Base-by-base conservation (phyloP, 1,140 invertebrate species). In the Drosophila quadrilineata region DNA sequence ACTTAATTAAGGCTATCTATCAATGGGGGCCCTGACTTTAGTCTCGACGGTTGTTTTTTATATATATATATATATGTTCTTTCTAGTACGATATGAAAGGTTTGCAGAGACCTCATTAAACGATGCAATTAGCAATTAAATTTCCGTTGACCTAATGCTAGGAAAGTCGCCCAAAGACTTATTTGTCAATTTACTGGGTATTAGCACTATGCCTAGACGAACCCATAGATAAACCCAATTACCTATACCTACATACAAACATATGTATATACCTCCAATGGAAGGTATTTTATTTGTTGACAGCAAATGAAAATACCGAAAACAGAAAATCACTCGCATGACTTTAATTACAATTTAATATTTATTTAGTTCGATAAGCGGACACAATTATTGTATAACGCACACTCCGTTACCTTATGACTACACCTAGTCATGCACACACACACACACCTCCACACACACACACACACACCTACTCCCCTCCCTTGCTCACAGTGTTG, bases 271-370 rank as follows among this genome's bases (percentile, higher is more conserved):
- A 10, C 19, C 10, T 19, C 21, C 40, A 12, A 35, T 5, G 12
- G n/a, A 6, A 14, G 24, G 22, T 45, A 45, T 24, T 53, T 67
- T 60, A 66, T 66, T 80, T 79, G 46, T 68, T 62, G 62, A 66
- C 65, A 54, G 35, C 57, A 53, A 67, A 54, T 67, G 31, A 29
- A 56, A n/a, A 35, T 22, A 35, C 45, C 28, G 9, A 49, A 46
- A 36, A 53, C 53, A 33, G 41, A 62, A 65, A 54, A 52, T 72
- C 82, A 71, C 72, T 79, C 84, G 84, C 84, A 87, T 87, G 84
- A 87, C 84, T 87, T 87, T 84, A 87, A 87, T 87, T 87, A 87
- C 79, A 85, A 85, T 84, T 84, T 84, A 84, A 84, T 85, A 85
- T 85, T 86, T 85, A 85, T 86, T 86, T 87, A 87, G 84, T 82